Conservation (phyloP, 2,888 invertebrate species). For the Pegoplata infirma region DNA sequence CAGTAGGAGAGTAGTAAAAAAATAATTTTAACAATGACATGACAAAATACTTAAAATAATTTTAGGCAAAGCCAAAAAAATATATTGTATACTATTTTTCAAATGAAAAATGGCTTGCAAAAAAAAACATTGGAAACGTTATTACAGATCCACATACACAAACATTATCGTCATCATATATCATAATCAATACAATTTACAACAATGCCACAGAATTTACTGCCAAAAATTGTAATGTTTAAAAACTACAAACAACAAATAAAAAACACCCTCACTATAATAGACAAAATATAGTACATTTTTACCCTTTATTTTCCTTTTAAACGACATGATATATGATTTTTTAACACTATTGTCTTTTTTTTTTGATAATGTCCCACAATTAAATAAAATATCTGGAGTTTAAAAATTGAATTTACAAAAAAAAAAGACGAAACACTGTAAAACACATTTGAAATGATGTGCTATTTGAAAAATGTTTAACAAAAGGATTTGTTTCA, state of each 20-base stretch:
- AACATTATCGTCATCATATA: slow-evolving; percentile 56
- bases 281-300: background rate
- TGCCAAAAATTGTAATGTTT: slow-evolving; percentile 14
- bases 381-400: slow-evolving; percentile 66
- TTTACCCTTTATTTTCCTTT: slow-evolving; percentile 50
- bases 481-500: slow-evolving; percentile 70
- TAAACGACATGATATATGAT: slow-evolving; percentile 59
- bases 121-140: slow-evolving; percentile 11
- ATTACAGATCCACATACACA: slow-evolving; percentile 37
- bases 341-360: slow-evolving; percentile 58
- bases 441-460: slow-evolving; percentile 40
- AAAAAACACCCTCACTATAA: slow-evolving; percentile 49
- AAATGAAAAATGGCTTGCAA: slow-evolving; percentile 58
- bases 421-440: slow-evolving; percentile 20
- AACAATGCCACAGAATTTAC: background rate
- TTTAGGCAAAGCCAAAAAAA: slow-evolving; percentile 44
- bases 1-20: slow-evolving; percentile 32
- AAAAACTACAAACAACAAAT: background rate
- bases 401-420: slow-evolving; percentile 44
- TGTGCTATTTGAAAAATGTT: slow-evolving; percentile 65
- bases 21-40: slow-evolving; percentile 56
- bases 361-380: slow-evolving; percentile 57
- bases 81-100: slow-evolving; percentile 39
- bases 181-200: slow-evolving; percentile 39
- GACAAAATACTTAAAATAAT: slow-evolving; percentile 59